These are phyloP conservation scores for Halocaridina rubra DNA, from an alignment of 2,888 invertebrate genomes.

Conservation along the genomic window DNA sequence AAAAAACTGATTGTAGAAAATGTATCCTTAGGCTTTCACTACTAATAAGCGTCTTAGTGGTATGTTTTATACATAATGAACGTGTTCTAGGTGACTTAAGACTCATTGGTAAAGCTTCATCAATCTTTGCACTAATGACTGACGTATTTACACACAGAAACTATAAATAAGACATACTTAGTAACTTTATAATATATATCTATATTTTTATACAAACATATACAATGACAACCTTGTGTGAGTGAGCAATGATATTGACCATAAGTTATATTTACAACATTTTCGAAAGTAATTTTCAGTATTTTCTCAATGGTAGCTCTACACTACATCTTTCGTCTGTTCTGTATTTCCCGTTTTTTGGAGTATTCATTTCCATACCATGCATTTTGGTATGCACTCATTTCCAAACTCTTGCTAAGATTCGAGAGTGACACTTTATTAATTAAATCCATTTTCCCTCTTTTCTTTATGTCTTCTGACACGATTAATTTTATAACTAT, in stretches of 20 bases:
- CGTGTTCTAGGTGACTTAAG: not conserved
- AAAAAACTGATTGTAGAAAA: not conserved
- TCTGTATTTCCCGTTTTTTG: not conserved
- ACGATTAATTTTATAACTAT: too few species aligned
- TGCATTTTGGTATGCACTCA: too few species aligned
- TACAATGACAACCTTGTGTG: slow-evolving; percentile 44
- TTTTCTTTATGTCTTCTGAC: too few species aligned
- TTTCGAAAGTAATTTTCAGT: not conserved
- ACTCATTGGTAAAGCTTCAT: not conserved
- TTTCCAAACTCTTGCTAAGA: too few species aligned
- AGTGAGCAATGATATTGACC: slow-evolving; percentile 32
- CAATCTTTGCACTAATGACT: not conserved
- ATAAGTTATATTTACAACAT: not conserved
- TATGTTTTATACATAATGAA: not conserved
- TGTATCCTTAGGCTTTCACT: not conserved
- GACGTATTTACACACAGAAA: slow-evolving; percentile 37
- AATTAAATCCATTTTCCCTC: too few species aligned
- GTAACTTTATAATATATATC: slow-evolving; percentile 44
- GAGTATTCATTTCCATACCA: not conserved
- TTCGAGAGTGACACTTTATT: too few species aligned
- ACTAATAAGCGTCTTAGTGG: not conserved
- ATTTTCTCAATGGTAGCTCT: not conserved
- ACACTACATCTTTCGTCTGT: not conserved
- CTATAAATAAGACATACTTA: slow-evolving; percentile 47
- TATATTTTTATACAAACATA: slow-evolving; percentile 39